Evolutionary conservation across 2,888 invertebrate genomes (phyloP), one percentile per base, ranked within the genome.

Genomic region (Dynastes maya): DNA sequence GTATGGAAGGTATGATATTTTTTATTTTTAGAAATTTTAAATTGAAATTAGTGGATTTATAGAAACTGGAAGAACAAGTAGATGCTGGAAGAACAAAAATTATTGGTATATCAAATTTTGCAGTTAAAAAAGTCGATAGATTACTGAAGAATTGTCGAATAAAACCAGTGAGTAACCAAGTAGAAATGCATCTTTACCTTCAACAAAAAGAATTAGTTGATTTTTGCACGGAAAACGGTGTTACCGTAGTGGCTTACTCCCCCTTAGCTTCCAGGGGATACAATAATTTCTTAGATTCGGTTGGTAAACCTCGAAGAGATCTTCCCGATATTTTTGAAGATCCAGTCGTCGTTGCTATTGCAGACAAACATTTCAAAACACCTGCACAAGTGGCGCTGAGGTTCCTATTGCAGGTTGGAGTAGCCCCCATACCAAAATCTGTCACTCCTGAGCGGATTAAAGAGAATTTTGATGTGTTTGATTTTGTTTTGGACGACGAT

Each of bases 21-120:
- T 67, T 16, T 67, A n/a, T 67, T 22, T 16, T 16, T 11, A 45
- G 8, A 1, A 45, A n/a, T n/a, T 45, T 45, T 45, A 27, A n/a
- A 27, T 29, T 22, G 9, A 61, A 32, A 16, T 13, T 16, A 29
- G 37, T 71, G 9, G 5, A 0, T 13, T 68, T 83, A 13, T 87
- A 94, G 91, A 91, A 91, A 81, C 90, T 95, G 90, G 92, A 95
- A 84, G 90, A 91, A 79, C 90, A 94, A 84, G 94, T 94, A 32
- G 90, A 92, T 45, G 89, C 89, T 0, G 96, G 96, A 0, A 90
- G 92, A 27, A 90, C 94, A 0, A 95, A 93, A 84, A 91, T 95
- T 11, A 95, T 97, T 84, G 97, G 97, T 0, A 86, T 97, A 3
- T 97, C 97, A 0, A 97, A 97, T 87, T 93, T 96, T 86, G 96